Percentiles rank a stretch among this genome's conserved stretches.
phyloP scores from a whole-genome alignment of 2,888 invertebrate species.

The Ophion obscuratus region DNA sequence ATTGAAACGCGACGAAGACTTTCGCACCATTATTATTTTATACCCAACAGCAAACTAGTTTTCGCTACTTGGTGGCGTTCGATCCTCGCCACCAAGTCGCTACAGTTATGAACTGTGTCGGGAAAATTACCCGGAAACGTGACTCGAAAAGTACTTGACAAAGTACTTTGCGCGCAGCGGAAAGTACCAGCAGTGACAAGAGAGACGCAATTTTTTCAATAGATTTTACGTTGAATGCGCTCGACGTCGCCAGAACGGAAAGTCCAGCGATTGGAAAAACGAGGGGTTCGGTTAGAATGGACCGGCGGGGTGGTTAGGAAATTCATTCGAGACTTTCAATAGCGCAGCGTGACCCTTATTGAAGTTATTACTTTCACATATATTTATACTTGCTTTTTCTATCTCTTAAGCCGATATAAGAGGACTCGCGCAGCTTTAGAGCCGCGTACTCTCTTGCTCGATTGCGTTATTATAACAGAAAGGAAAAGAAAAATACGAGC shows the following conservation, averaged over 20 bases:
- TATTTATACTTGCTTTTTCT: conserved; percentile 36
- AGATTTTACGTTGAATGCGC: conserved; percentile 56
- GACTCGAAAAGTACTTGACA: conserved; percentile 17
- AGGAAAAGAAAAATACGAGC: conserved; percentile 36
- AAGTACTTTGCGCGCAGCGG: not conserved
- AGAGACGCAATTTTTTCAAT: conserved; percentile 70
- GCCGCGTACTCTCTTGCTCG: conserved; percentile 22
- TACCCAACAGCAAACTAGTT: too few relatives aligned
- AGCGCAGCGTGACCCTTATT: conserved; percentile 68
- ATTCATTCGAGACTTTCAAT: conserved; percentile 71
- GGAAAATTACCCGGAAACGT: not conserved
- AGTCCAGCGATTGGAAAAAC: conserved; percentile 30
- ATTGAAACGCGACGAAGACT: conserved; percentile 15
- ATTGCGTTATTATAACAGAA: conserved; percentile 55
- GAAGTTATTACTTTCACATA: conserved; percentile 70
- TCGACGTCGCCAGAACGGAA: conserved; percentile 31
- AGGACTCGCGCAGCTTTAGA: conserved; percentile 18
- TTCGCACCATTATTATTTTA: too few relatives aligned
- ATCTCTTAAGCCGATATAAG: conserved; percentile 33
- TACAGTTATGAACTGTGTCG: too few relatives aligned
- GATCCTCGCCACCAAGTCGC: too few relatives aligned
- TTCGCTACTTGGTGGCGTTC: too few relatives aligned
- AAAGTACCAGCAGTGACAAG: conserved; percentile 11
- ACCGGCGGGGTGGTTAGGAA: conserved; percentile 35
- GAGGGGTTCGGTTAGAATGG: conserved; percentile 39